phyloP scores from a whole-genome alignment of 2,797 vertebrate species.

The Hephaestus fuliginosus region DNA sequence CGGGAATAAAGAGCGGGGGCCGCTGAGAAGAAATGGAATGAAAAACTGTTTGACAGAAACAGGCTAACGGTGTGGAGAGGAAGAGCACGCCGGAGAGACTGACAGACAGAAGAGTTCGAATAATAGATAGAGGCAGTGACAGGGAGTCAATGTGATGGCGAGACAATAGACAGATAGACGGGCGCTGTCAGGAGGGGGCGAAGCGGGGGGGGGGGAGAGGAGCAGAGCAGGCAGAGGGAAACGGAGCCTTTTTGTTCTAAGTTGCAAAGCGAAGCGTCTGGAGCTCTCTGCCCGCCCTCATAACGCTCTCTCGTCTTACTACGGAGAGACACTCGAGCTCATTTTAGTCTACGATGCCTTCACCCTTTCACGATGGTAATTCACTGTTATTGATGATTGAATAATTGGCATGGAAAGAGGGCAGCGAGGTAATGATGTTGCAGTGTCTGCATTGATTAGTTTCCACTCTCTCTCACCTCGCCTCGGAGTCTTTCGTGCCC shows the following conservation, averaged over 20 bases:
- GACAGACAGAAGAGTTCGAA: conserved; percentile 66
- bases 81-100: conserved; percentile 45
- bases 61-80: conserved; percentile 58
- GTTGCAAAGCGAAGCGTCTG: conserved; percentile 22
- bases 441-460: conserved; percentile 32
- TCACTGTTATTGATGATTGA: conserved; percentile 57
- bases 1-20: conserved; percentile 41
- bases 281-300: conserved; percentile 27
- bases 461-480: conserved; percentile 26
- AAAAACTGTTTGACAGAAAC: conserved; percentile 72
- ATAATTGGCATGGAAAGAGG: conserved; percentile 21
- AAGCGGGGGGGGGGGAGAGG: conserved; percentile 17
- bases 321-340: neutral
- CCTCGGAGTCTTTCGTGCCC: conserved; percentile 3
- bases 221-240: neutral
- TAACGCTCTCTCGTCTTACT: neutral
- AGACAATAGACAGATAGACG: conserved; percentile 68
- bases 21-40: conserved; percentile 32
- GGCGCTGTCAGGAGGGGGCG: conserved; percentile 28
- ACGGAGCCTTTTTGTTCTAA: conserved; percentile 30
- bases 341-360: conserved; percentile 10
- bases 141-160: conserved; percentile 64
- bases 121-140: conserved; percentile 72
- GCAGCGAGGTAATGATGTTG: conserved; percentile 29
- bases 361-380: conserved; percentile 12